Percentiles rank a stretch among this genome's conserved stretches.
phyloP scores from a whole-genome alignment of 2,797 vertebrate genomes.

The Xyrichtys novacula region DNA sequence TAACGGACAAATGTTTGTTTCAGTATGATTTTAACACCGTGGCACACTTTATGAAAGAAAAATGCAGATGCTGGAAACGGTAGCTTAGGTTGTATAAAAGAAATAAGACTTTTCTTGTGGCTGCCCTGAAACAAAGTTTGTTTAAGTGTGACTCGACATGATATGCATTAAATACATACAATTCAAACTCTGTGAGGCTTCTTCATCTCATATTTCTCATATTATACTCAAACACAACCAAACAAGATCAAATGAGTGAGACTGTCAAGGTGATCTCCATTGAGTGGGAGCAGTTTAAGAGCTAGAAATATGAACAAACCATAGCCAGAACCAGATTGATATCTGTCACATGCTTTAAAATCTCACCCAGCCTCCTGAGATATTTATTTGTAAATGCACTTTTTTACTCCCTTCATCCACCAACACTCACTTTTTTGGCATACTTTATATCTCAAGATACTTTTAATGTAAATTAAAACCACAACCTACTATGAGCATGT shows the following conservation, averaged over 20 bases:
- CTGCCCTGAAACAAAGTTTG: background rate
- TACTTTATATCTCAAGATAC: background rate
- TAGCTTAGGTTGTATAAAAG: slow-evolving; percentile 3
- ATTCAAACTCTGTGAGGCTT: slow-evolving; percentile 8
- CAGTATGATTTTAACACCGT: too few species aligned
- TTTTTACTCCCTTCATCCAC: background rate
- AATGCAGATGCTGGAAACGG: too few species aligned
- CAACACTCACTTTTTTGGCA: background rate
- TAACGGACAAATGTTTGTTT: too few species aligned
- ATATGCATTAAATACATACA: slow-evolving; percentile 13
- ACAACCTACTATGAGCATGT: too few species aligned
- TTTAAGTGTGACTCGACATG: background rate
- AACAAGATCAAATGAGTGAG: slow-evolving; percentile 30
- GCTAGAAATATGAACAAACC: background rate
- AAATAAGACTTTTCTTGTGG: background rate
- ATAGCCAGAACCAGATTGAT: background rate
- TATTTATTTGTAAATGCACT: background rate
- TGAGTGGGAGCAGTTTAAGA: slow-evolving; percentile 6
- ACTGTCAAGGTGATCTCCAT: background rate
- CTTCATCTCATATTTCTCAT: slow-evolving; percentile 64
- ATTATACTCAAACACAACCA: slow-evolving; percentile 39
- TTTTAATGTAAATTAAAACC: background rate
- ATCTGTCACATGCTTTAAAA: slow-evolving; percentile 1
- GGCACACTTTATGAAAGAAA: too few species aligned
- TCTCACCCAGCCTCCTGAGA: background rate